Conservation (phyloP, 2,888 invertebrate genomes). For the Lampropteryx suffumata region DNA sequence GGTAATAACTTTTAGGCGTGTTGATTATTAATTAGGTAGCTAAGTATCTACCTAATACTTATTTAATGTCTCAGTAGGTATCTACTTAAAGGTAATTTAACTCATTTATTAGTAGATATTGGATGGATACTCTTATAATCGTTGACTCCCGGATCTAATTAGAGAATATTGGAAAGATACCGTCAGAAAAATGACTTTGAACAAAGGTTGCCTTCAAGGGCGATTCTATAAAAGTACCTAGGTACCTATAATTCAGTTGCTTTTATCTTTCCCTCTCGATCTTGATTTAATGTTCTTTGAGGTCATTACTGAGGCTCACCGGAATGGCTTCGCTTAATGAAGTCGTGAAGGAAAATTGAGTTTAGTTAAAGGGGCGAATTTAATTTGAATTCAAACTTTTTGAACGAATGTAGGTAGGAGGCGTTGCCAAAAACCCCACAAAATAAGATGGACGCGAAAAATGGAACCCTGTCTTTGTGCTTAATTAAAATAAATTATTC, state of each 20-base stretch:
- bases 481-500: conserved; percentile 78
- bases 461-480: conserved; percentile 65
- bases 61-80: too few species aligned
- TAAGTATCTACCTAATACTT: too few species aligned
- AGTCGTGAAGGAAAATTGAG: conserved; percentile 81
- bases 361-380: conserved; percentile 81
- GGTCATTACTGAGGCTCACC: conserved; percentile 80
- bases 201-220: conserved; percentile 61
- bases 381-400: conserved; percentile 81
- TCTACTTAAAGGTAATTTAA: too few species aligned
- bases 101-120: too few species aligned
- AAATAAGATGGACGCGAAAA: conserved; percentile 71
- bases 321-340: conserved; percentile 79
- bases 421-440: conserved; percentile 59
- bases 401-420: conserved; percentile 72
- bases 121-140: not conserved
- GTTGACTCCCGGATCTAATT: conserved; percentile 38
- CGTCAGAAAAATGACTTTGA: conserved; percentile 45
- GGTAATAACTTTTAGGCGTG: too few species aligned
- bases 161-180: conserved; percentile 44
- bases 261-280: conserved; percentile 74
- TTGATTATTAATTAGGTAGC: too few species aligned
- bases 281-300: conserved; percentile 80
- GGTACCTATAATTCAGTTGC: conserved; percentile 74
- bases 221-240: conserved; percentile 72